Evolutionary conservation across 2,797 vertebrate species (phyloP), one percentile per base, ranked within the genome.

Genomic region (Monodelphis domestica): DNA sequence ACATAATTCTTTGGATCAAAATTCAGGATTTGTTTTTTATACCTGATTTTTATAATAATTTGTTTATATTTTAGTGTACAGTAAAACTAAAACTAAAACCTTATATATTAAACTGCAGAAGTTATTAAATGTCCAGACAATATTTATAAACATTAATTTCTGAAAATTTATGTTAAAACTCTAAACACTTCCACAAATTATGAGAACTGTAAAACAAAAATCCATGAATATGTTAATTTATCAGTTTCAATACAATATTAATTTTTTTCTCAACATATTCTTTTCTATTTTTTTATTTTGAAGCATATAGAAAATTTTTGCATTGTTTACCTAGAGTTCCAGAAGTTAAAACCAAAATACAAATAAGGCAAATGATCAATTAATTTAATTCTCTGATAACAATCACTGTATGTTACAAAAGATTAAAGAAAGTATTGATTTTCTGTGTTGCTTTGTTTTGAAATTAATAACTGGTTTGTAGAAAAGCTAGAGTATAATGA

Each of bases 191-290:
- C 5, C 3, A 59, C 45, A 26, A 91, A 94, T 90, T 2, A 55
- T 21, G 0, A 88, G 28, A 54, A 2, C 24, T 93, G 92, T n/a
- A 92, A 56, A 14, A 12, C 52, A 87, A n/a, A 88, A 89, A 63
- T 0, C 5, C 33, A 14, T n/a, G 0, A 38, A 14, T 6, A 4
- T 12, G 70, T 78, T 56, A 87, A 53, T 91, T 93, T 63, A 30
- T 57, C 53, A 78, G 95, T 91, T 53, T 4, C 89, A 55, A 7
- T 93, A 78, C 59, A 92, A 91, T 59, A 50, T 87, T 10, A 93
- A 94, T 38, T 1, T 89, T 50, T 59, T 70, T 24, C 5, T 78
- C 92, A 70, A 52, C 91, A 17, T 54, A 89, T 30, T 0, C 78
- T 55, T 91, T 33, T n/a, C 0, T 63, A n/a, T n/a, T 63, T n/a